phyloP scores from a whole-genome alignment of 2,797 vertebrate species.

The Hipposideros larvatus region DNA sequence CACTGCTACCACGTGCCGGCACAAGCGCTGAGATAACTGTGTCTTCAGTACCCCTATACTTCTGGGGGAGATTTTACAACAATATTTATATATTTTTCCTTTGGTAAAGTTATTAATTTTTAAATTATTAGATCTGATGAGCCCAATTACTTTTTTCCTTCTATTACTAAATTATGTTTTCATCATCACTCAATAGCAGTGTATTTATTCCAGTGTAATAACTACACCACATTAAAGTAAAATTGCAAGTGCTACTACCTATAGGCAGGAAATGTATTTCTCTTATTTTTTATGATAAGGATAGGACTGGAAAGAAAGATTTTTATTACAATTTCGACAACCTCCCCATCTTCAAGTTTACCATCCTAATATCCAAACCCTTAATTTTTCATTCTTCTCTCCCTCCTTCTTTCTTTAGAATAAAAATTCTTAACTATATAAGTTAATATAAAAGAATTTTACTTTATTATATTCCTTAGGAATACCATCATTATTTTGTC shows the following conservation, averaged over 20 bases:
- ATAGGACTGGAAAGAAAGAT: not conserved
- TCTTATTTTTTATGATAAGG: not conserved
- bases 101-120: not conserved
- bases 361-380: not conserved
- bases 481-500: not conserved
- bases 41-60: not conserved
- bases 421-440: not conserved
- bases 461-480: not conserved
- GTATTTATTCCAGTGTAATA: not conserved
- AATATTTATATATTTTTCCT: not conserved
- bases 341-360: not conserved
- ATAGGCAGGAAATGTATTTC: not conserved
- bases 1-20: accelerated
- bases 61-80: not conserved
- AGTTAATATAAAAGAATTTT: not conserved
- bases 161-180: not conserved
- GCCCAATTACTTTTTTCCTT: not conserved
- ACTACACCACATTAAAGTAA: not conserved
- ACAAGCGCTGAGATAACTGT: not conserved
- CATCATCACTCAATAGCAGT: not conserved
- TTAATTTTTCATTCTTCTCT: constrained; percentile 22
- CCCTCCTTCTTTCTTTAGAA: not conserved
- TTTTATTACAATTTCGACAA: not conserved
- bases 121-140: not conserved
- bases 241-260: not conserved